A percentile compares a stretch with the other conserved stretches of the same genome.
Conservation (phyloP, 2,113 vertebrate genomes). For the Chaenocephalus aceratus region DNA sequence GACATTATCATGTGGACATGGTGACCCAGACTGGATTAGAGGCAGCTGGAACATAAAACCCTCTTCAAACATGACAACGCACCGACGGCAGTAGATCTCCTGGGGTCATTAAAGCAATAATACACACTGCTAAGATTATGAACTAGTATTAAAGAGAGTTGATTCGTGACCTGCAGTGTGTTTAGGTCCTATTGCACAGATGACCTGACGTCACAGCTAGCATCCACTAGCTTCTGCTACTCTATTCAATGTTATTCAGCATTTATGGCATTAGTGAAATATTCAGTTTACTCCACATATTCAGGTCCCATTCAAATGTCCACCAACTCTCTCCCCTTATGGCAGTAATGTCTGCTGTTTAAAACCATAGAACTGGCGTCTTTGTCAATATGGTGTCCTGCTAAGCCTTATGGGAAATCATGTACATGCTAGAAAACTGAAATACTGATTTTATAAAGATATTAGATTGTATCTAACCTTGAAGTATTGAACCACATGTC, state of each 20-base stretch:
- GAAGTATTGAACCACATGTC: too few relatives aligned
- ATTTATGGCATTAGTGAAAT: too few relatives aligned
- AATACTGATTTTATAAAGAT: background rate
- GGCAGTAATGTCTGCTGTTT: background rate
- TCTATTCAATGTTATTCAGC: background rate
- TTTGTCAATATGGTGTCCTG: background rate
- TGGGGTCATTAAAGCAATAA: background rate
- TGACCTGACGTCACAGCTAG: background rate
- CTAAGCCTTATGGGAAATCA: background rate
- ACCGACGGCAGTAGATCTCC: background rate
- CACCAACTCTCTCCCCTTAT: background rate
- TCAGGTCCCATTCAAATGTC: too few relatives aligned
- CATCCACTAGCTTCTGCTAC: background rate
- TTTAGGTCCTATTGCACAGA: background rate
- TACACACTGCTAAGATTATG: background rate
- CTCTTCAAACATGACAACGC: slow-evolving; percentile 17
- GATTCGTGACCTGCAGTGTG: background rate
- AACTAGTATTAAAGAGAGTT: background rate
- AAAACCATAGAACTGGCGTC: background rate
- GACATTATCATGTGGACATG: slow-evolving; percentile 30
- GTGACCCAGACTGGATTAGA: slow-evolving; percentile 43
- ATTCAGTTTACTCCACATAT: too few relatives aligned
- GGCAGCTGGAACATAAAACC: slow-evolving; percentile 12
- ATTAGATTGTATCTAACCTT: background rate
- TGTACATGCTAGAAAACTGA: background rate